phyloP scores from a whole-genome alignment of 2,888 invertebrate genomes.

The Antheraea yamamai region DNA sequence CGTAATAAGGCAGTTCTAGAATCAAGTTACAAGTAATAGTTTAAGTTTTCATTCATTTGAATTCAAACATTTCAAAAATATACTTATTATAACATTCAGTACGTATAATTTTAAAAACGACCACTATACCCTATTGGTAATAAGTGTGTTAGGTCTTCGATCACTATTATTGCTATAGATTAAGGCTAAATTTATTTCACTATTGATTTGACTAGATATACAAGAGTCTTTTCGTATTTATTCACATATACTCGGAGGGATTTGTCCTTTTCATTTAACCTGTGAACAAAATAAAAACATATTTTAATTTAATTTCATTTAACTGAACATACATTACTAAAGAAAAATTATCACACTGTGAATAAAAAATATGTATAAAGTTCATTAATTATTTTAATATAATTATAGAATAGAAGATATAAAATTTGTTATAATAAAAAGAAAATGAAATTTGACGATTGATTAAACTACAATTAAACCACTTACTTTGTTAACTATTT shows the following conservation, averaged over 20 bases:
- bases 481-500: constrained; percentile 75
- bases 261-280: constrained; percentile 59
- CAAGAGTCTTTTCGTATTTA: constrained; percentile 75
- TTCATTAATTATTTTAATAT: background rate
- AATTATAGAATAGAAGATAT: background rate
- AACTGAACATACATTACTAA: background rate
- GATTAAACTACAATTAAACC: constrained; percentile 16
- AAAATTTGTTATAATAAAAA: background rate
- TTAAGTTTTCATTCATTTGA: background rate
- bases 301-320: constrained; percentile 33
- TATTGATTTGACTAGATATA: constrained; percentile 77
- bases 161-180: constrained; percentile 24
- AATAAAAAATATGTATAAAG: background rate
- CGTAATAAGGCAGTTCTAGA: background rate
- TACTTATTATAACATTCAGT: background rate
- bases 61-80: background rate
- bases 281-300: constrained; percentile 61
- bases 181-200: constrained; percentile 67
- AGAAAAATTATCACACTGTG: background rate
- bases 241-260: constrained; percentile 74
- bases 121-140: constrained; percentile 8
- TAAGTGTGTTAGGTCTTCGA: background rate
- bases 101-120: background rate
- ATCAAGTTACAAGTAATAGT: background rate
- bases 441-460: constrained; percentile 17